Conservation (phyloP, 2,797 vertebrate species). For the Denticeps clupeoides region DNA sequence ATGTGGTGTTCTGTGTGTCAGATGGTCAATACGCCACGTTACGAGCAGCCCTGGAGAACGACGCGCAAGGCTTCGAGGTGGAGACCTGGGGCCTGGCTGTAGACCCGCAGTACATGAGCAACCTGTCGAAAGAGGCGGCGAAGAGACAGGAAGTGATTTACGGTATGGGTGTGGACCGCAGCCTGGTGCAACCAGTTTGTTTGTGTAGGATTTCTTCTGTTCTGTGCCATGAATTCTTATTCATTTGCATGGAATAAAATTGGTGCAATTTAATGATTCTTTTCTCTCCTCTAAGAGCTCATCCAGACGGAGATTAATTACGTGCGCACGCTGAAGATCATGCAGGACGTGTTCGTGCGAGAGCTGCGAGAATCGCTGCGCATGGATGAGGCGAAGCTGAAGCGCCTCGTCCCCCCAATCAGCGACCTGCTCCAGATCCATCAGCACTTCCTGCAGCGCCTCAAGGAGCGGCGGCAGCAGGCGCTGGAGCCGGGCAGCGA, state of each 20-base stretch:
- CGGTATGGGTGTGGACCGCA: slow-evolving; percentile 51
- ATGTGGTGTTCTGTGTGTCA: slow-evolving; percentile 38
- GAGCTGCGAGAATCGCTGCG: slow-evolving; percentile 68
- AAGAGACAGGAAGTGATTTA: slow-evolving; percentile 90
- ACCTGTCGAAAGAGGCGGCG: slow-evolving; percentile 60
- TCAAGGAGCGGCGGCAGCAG: slow-evolving; percentile 65
- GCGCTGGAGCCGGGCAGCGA: slow-evolving; percentile 63
- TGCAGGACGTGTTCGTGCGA: slow-evolving; percentile 68
- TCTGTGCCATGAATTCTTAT: neutral
- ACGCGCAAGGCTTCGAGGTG: slow-evolving; percentile 72
- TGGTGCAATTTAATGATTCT: no score
- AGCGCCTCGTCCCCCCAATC: slow-evolving; percentile 63
- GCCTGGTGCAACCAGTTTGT: neutral
- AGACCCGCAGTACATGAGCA: slow-evolving; percentile 63
- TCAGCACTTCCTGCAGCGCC: slow-evolving; percentile 57
- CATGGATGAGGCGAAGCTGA: slow-evolving; percentile 50
- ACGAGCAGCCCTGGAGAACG: slow-evolving; percentile 62
- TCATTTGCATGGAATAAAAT: neutral
- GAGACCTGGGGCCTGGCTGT: slow-evolving; percentile 83
- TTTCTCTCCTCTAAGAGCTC: slow-evolving; percentile 58
- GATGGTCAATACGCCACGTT: slow-evolving; percentile 62
- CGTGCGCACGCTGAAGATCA: slow-evolving; percentile 79
- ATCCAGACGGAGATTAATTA: slow-evolving; percentile 90
- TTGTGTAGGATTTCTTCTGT: neutral
- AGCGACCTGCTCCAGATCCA: slow-evolving; percentile 68